Percentiles rank a stretch among this genome's conserved stretches.
These are phyloP conservation scores for Scomberomorus guttatus DNA, from an alignment of 2,797 vertebrate genomes.

Conservation along the genomic window DNA sequence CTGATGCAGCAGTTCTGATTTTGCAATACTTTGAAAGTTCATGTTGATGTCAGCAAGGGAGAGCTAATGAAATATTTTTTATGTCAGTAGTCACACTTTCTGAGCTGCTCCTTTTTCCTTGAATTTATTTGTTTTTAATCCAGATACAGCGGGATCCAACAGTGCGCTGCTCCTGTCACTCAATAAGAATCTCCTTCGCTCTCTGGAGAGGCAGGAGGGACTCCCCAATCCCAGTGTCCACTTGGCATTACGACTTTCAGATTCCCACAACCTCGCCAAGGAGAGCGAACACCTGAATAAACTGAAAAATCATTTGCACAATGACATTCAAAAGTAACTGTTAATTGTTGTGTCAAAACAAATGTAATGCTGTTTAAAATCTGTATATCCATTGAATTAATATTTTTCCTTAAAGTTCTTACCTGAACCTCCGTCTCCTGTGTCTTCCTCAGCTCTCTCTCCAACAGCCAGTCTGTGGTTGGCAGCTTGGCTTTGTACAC, in stretches of 20 bases:
- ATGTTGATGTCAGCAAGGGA: constrained; percentile 38
- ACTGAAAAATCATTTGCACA: constrained; percentile 84
- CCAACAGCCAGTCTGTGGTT: constrained; percentile 67
- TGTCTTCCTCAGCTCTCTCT: constrained; percentile 71
- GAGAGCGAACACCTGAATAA: constrained; percentile 85
- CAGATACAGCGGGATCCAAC: constrained; percentile 66
- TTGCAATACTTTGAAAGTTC: constrained; percentile 36
- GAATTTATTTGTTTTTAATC: constrained; percentile 7
- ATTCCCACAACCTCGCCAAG: constrained; percentile 78
- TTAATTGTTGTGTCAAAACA: background rate
- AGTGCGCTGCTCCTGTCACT: constrained; percentile 77
- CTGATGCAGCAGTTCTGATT: constrained; percentile 59
- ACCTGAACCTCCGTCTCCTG: constrained; percentile 2
- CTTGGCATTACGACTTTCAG: constrained; percentile 91
- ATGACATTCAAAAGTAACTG: constrained; percentile 83
- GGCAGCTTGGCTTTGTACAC: constrained; percentile 90
- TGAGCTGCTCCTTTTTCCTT: background rate
- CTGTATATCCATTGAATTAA: background rate
- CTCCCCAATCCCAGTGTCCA: constrained; percentile 91
- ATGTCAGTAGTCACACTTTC: background rate
- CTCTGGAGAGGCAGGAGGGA: constrained; percentile 65
- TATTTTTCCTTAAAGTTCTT: constrained; percentile 8
- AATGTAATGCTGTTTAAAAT: constrained; percentile 4
- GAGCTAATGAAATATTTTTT: background rate
- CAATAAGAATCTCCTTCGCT: constrained; percentile 86